Conservation (phyloP, 2,797 vertebrate species). For the Tenualosa ilisha region DNA sequence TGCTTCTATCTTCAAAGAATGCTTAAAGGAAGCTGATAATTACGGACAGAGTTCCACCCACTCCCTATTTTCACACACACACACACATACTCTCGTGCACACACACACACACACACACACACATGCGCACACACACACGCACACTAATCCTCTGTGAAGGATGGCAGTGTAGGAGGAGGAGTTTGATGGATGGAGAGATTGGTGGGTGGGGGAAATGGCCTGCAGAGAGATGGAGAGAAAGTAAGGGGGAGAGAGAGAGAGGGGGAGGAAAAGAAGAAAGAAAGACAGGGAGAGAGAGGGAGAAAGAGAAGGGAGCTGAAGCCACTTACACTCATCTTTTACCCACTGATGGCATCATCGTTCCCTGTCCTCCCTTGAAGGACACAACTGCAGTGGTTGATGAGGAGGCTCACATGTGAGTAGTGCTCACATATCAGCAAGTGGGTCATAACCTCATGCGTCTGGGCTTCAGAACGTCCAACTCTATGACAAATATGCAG, state of each 20-base stretch:
- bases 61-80: neutral
- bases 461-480: too few relatives aligned
- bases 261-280: neutral
- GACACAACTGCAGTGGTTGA: constrained; percentile 11
- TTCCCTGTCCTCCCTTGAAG: constrained; percentile 31
- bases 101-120: neutral
- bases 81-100: neutral
- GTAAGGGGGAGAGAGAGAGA: constrained; percentile 19
- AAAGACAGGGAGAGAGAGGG: neutral
- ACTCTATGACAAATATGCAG: too few relatives aligned
- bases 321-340: neutral
- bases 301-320: constrained; percentile 18
- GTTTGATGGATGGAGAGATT: constrained; percentile 10
- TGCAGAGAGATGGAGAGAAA: constrained; percentile 2
- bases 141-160: neutral
- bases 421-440: too few relatives aligned
- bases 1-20: neutral
- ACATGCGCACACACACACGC: neutral
- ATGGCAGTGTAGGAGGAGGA: constrained; percentile 13
- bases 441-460: too few relatives aligned
- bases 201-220: constrained; percentile 14
- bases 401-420: neutral
- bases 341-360: neutral
- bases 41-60: neutral
- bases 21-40: constrained; percentile 4